These are phyloP conservation scores for Ceuthmochares aereus DNA, from an alignment of 2,113 vertebrate species.

Conservation along the genomic window DNA sequence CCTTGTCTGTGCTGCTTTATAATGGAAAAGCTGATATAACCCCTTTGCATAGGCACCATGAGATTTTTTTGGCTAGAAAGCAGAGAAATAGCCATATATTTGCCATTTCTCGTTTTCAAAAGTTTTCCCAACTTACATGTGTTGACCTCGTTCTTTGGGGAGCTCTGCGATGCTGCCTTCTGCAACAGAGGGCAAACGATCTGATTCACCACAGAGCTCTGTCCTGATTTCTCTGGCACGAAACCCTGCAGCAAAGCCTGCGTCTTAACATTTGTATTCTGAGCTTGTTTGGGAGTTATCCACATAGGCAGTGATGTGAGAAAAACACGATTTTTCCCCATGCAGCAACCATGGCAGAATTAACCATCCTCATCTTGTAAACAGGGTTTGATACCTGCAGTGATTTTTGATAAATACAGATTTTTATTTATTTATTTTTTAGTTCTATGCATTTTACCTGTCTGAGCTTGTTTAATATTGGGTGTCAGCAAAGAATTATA, in stretches of 20 bases:
- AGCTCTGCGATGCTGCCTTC: neutral
- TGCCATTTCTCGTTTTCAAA: neutral
- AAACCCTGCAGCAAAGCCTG: neutral
- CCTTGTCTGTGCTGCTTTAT: neutral
- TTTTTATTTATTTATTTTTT: neutral
- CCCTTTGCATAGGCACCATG: neutral
- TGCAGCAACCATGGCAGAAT: neutral
- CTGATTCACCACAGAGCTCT: neutral
- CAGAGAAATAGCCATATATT: neutral
- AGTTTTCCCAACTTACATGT: neutral
- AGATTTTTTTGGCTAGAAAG: neutral
- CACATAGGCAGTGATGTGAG: neutral
- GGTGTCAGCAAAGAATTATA: neutral
- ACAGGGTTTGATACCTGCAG: neutral
- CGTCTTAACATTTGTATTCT: neutral
- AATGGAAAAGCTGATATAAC: neutral
- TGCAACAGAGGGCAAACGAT: fast-evolving
- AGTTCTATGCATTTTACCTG: neutral
- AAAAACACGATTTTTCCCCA: neutral
- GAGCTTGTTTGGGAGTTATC: neutral
- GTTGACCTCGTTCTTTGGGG: neutral
- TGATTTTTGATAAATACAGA: neutral
- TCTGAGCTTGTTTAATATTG: neutral
- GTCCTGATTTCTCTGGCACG: fast-evolving
- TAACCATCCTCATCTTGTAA: neutral